These are phyloP conservation scores for Labroides dimidiatus DNA, from an alignment of 2,797 vertebrate genomes.

Conservation along the genomic window DNA sequence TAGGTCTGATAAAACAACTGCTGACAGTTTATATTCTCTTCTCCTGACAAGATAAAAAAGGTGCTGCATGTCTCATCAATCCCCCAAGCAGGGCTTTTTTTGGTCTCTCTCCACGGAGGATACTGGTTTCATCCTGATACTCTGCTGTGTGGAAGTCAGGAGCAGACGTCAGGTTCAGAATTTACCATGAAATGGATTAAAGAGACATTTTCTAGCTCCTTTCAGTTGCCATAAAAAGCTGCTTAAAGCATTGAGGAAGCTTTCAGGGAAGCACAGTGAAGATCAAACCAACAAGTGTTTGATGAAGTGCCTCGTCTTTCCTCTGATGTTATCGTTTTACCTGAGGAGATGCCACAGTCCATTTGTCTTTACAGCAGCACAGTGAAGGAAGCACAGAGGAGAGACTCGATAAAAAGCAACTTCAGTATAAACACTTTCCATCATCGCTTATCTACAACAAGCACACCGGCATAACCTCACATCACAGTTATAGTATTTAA, in stretches of 20 bases:
- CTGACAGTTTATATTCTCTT: not conserved
- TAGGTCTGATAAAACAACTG: not conserved
- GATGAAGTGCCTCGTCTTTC: slow-evolving; percentile 23
- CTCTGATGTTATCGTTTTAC: slow-evolving; percentile 20
- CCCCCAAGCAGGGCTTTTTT: not conserved
- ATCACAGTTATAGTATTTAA: slow-evolving; percentile 12
- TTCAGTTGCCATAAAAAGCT: not conserved
- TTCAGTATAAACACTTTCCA: slow-evolving; percentile 9
- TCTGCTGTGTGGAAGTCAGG: not conserved
- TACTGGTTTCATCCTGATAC: not conserved
- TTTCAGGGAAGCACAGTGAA: not conserved
- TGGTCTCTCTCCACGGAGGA: not conserved
- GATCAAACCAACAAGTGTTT: slow-evolving; percentile 18
- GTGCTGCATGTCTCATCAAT: not conserved
- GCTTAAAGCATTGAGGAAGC: not conserved
- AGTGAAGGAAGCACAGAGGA: not conserved
- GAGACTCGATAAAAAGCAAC: slow-evolving; percentile 18
- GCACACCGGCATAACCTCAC: slow-evolving; percentile 17
- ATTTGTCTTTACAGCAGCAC: slow-evolving; percentile 23
- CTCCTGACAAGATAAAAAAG: not conserved
- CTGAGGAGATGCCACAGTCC: slow-evolving; percentile 27
- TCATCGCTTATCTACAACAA: slow-evolving; percentile 8
- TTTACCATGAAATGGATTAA: slow-evolving; percentile 10
- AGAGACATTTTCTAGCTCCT: not conserved
- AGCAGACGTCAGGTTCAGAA: slow-evolving; percentile 3